Conservation (phyloP, 2,113 vertebrate species). For the Seriola dumerili region DNA sequence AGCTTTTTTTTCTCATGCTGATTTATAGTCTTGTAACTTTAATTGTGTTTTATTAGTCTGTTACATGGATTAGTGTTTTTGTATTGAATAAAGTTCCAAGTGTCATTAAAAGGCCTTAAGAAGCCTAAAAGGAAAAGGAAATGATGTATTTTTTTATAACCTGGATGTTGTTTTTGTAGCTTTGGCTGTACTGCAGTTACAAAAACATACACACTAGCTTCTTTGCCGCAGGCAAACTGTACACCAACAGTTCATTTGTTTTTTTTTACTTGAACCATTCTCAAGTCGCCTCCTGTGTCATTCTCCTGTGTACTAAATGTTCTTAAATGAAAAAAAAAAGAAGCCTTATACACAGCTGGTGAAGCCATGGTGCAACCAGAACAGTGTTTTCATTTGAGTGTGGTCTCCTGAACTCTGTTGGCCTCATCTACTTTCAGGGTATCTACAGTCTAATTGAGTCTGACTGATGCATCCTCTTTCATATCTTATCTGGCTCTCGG, state of each 20-base stretch:
- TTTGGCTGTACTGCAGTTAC: neutral
- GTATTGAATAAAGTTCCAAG: neutral
- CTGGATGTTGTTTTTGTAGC: neutral
- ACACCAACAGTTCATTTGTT: neutral
- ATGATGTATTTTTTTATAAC: neutral
- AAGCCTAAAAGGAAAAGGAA: neutral
- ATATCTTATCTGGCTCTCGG: slow-evolving; percentile 34
- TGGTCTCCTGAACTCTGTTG: neutral
- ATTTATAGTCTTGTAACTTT: neutral
- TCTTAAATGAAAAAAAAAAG: neutral
- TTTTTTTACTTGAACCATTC: neutral
- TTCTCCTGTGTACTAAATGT: no score
- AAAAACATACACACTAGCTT: neutral
- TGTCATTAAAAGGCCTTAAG: neutral
- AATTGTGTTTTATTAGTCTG: neutral
- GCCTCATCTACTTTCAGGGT: no score
- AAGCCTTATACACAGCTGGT: neutral
- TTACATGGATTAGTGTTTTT: neutral
- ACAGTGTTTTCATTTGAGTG: neutral
- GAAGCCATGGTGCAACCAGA: neutral
- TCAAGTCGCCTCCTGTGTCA: neutral
- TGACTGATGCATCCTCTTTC: slow-evolving; percentile 19
- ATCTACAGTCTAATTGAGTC: neutral
- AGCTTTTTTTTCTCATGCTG: neutral
- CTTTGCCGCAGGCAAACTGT: neutral